Conservation (phyloP, 2,888 invertebrate species). For the Strigamia transsilvanica region DNA sequence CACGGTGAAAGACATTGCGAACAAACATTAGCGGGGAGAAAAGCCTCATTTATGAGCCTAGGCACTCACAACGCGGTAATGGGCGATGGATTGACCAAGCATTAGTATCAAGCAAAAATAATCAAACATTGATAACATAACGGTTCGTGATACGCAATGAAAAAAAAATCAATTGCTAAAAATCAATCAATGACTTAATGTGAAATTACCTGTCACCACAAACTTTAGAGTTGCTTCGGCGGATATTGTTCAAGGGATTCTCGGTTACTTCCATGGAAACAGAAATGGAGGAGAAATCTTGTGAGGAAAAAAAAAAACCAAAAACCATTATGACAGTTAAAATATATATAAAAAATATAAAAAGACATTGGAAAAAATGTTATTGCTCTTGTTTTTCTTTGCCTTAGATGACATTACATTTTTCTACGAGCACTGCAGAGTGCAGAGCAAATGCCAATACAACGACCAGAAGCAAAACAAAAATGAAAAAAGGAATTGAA, state of each 20-base stretch:
- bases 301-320: conserved; percentile 58
- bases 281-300: conserved; percentile 68
- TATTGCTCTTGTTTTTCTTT: conserved; percentile 17
- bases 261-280: conserved; percentile 69
- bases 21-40: conserved; percentile 18
- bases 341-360: neutral
- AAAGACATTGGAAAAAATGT: neutral
- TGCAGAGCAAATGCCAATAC: conserved; percentile 44
- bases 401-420: neutral
- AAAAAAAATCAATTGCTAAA: neutral
- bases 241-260: conserved; percentile 45
- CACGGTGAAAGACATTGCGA: conserved; percentile 22
- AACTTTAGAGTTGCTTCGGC: conserved; percentile 78
- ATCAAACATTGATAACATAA: neutral
- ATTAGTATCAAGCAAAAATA: conserved; percentile 3
- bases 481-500: conserved; percentile 11
- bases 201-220: conserved; percentile 73
- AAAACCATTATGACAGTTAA: neutral
- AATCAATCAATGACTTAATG: neutral
- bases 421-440: neutral
- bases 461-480: conserved; percentile 19
- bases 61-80: conserved; percentile 20
- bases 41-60: conserved; percentile 20
- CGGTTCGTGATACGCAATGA: neutral
- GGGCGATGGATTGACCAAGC: conserved; percentile 28